Evolutionary conservation across 1,140 invertebrate genomes (phyloP).

Genomic region (Odontomachus brunneus): DNA sequence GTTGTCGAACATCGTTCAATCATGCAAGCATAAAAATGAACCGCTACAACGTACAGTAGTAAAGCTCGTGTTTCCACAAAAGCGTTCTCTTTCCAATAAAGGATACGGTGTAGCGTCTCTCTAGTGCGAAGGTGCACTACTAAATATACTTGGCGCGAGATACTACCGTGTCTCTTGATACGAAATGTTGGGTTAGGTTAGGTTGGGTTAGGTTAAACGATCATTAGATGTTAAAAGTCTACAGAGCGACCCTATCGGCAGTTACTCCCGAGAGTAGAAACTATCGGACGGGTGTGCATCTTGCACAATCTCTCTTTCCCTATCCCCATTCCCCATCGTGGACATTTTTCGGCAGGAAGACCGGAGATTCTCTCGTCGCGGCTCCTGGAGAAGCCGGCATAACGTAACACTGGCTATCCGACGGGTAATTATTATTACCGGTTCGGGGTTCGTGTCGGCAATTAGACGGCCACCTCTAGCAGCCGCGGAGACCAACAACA

Average conservation of each 20-base stretch:
- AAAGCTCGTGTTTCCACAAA: not conserved
- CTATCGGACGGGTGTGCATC: not conserved
- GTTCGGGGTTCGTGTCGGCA: conserved; percentile 74
- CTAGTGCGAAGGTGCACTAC: too few relatives aligned
- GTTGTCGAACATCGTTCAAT: conserved; percentile 30
- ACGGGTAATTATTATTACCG: conserved; percentile 70
- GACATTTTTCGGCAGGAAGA: conserved; percentile 13
- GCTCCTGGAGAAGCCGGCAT: not conserved
- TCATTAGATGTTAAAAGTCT: not conserved
- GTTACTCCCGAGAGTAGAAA: not conserved
- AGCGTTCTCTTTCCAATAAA: too few relatives aligned
- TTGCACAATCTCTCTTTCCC: not conserved
- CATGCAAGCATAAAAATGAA: not conserved
- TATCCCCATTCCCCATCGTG: not conserved
- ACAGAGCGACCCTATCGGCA: not conserved
- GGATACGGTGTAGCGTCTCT: too few relatives aligned
- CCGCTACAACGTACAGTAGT: not conserved
- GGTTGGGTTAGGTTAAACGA: not conserved
- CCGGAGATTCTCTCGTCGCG: not conserved
- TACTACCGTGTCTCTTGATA: too few relatives aligned
- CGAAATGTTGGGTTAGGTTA: not conserved
- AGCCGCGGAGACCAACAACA: conserved; percentile 67
- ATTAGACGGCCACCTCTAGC: conserved; percentile 77
- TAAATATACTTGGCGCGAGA: too few relatives aligned
- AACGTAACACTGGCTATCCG: conserved; percentile 39